Conservation (phyloP, 2,888 invertebrate species). For the Dione juno region DNA sequence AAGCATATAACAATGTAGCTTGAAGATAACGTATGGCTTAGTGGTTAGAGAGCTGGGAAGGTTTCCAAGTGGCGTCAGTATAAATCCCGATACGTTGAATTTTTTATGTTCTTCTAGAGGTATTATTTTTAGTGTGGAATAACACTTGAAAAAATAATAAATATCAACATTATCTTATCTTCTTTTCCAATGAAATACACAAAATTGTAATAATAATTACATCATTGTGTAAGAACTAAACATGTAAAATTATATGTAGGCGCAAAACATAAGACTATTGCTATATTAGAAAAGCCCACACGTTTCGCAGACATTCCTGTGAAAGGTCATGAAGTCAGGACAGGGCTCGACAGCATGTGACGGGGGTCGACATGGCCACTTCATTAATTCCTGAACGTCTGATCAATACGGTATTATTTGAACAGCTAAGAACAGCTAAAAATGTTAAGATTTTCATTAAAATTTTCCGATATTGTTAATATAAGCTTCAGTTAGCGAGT, state of each 20-base stretch:
- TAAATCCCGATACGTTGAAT: too few species aligned
- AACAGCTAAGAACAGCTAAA: slow-evolving; percentile 16
- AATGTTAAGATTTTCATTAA: not conserved
- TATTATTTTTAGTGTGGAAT: too few species aligned
- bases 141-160: too few species aligned
- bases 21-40: too few species aligned
- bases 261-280: slow-evolving; percentile 36
- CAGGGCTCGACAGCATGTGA: slow-evolving; percentile 61
- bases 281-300: slow-evolving; percentile 54
- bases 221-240: slow-evolving; percentile 7
- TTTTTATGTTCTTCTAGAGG: too few species aligned
- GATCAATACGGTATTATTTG: slow-evolving; percentile 63
- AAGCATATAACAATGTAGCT: too few species aligned
- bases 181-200: not conserved
- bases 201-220: not conserved
- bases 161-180: not conserved
- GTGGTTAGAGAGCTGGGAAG: too few species aligned
- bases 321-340: slow-evolving; percentile 62
- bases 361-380: slow-evolving; percentile 80
- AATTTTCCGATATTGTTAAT: not conserved
- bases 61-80: too few species aligned
- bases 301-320: slow-evolving; percentile 74
- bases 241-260: slow-evolving; percentile 33
- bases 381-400: slow-evolving; percentile 79
- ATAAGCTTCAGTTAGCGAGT: too few species aligned